phyloP scores from a whole-genome alignment of 2,888 invertebrate genomes.

The Miltochrista miniata region DNA sequence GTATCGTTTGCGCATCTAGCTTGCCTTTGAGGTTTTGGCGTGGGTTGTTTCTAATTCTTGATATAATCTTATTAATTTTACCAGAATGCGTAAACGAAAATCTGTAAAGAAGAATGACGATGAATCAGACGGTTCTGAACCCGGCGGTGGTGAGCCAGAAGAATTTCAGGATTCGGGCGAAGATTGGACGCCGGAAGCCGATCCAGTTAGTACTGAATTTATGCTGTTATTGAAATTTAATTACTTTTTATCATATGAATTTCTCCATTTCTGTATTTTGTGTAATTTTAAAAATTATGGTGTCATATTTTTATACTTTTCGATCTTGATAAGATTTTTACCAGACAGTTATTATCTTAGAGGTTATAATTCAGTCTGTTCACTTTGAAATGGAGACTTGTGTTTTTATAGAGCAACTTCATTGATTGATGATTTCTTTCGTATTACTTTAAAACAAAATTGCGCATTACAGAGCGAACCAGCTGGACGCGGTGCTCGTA shows the following conservation, averaged over 20 bases:
- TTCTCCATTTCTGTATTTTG: background rate
- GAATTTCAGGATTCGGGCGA: slow-evolving; percentile 82
- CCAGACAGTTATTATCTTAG: too few relatives aligned
- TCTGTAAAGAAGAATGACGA: slow-evolving; percentile 74
- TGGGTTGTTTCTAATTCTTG: slow-evolving; percentile 41
- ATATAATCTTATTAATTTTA: slow-evolving; percentile 17
- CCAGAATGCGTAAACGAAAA: slow-evolving; percentile 76
- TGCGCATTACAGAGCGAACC: slow-evolving; percentile 58
- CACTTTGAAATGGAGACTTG: too few relatives aligned
- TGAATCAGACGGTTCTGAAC: slow-evolving; percentile 77
- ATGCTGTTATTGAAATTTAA: background rate
- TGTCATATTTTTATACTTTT: background rate
- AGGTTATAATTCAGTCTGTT: too few relatives aligned
- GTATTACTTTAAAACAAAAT: background rate
- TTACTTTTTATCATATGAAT: background rate
- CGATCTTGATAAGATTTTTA: too few relatives aligned
- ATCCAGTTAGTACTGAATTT: slow-evolving; percentile 60
- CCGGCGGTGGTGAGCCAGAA: slow-evolving; percentile 74
- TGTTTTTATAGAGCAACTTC: too few relatives aligned
- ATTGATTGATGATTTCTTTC: background rate
- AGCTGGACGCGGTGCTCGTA: slow-evolving; percentile 63
- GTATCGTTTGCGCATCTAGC: slow-evolving; percentile 24
- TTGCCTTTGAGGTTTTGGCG: slow-evolving; percentile 42
- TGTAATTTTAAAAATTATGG: background rate
- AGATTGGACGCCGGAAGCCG: slow-evolving; percentile 83